phyloP scores from a whole-genome alignment of 2,888 invertebrate species.

The Amphipoea lucens region DNA sequence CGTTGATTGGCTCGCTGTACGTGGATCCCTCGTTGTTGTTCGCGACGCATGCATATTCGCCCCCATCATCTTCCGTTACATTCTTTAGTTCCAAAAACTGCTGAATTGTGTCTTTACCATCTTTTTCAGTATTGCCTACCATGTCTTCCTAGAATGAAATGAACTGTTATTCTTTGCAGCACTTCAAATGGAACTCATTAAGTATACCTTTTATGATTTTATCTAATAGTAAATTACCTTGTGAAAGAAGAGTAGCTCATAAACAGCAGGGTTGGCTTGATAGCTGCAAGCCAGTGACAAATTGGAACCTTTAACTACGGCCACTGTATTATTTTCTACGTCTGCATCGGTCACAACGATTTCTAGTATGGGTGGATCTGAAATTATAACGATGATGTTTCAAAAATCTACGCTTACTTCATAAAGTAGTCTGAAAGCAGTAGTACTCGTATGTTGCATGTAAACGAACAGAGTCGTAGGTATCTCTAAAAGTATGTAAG shows the following conservation, averaged over 20 bases:
- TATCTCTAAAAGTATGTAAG: not conserved
- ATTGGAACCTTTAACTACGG: conserved; percentile 80
- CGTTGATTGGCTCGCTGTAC: conserved; percentile 79
- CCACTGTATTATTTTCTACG: conserved; percentile 76
- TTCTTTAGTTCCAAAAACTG: conserved; percentile 74
- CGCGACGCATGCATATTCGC: conserved; percentile 85
- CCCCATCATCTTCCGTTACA: conserved; percentile 77
- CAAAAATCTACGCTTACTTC: not conserved
- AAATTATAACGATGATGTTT: conserved; percentile 44
- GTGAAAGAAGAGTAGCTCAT: conserved; percentile 83
- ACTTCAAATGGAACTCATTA: not conserved
- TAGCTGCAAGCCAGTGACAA: conserved; percentile 81
- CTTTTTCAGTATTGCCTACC: conserved; percentile 68
- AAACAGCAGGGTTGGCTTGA: conserved; percentile 82
- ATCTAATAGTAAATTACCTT: conserved; percentile 72
- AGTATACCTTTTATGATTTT: not conserved
- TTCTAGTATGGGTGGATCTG: conserved; percentile 82
- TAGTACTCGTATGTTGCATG: not conserved
- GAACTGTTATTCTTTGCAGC: too few species aligned
- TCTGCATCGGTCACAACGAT: conserved; percentile 73
- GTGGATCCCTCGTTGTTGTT: conserved; percentile 81
- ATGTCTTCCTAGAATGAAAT: conserved; percentile 78
- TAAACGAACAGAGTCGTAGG: not conserved
- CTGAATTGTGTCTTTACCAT: conserved; percentile 70
- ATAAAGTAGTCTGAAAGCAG: not conserved